These are phyloP conservation scores for Drosophila subsilvestris DNA, from an alignment of 2,888 invertebrate genomes.

Conservation along the genomic window DNA sequence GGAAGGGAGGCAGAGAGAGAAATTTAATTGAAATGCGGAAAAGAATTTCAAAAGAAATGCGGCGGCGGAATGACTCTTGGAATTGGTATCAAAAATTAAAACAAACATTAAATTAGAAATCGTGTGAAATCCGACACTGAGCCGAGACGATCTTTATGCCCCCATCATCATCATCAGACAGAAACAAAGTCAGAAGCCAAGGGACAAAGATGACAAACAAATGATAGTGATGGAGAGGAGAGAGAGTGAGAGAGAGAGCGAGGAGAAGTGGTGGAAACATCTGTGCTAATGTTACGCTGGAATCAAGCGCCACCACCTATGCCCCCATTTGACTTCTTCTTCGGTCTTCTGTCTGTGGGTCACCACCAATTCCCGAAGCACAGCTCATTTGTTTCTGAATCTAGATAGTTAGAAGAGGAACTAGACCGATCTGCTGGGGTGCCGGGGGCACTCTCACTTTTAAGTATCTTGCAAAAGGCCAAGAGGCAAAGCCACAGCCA, in stretches of 20 bases:
- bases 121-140: constrained; percentile 63
- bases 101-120: constrained; percentile 65
- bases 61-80: not conserved
- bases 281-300: constrained; percentile 65
- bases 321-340: constrained; percentile 53
- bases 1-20: constrained; percentile 12
- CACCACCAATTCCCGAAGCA: not conserved
- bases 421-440: constrained; percentile 22
- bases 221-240: constrained; percentile 5
- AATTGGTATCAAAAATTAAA: constrained; percentile 22
- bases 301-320: constrained; percentile 9
- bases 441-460: constrained; percentile 68
- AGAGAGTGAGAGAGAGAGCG: too few relatives aligned
- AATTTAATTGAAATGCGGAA: constrained; percentile 57
- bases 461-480: constrained; percentile 41
- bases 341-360: not conserved
- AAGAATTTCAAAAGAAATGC: constrained; percentile 33
- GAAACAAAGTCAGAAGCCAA: constrained; percentile 1
- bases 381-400: constrained; percentile 42
- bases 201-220: not conserved
- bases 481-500: not conserved
- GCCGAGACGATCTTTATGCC: constrained; percentile 1
- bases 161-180: constrained; percentile 4
- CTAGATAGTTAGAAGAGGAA: constrained; percentile 38
- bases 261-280: constrained; percentile 23